Percentiles rank a stretch among this genome's conserved stretches.
phyloP scores from a whole-genome alignment of 2,113 vertebrate genomes.

The Tenrec ecaudatus region DNA sequence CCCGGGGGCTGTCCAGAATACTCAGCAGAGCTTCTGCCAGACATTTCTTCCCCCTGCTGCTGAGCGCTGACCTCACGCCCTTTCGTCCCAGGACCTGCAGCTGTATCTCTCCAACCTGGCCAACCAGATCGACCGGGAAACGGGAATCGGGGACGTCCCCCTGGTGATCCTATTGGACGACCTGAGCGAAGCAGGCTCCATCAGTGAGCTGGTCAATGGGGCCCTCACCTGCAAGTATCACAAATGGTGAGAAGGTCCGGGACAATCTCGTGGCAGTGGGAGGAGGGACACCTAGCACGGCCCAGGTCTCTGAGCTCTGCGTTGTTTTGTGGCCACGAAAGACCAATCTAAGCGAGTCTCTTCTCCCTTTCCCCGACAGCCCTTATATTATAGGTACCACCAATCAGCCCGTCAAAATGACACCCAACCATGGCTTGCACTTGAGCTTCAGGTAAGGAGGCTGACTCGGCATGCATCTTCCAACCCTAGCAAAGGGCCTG shows the following conservation, averaged over 20 bases:
- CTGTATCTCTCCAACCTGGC: constrained; percentile 96
- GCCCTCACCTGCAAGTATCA: constrained; percentile 99
- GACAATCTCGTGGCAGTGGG: fast-evolving
- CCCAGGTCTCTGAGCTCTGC: neutral
- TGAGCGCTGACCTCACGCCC: neutral
- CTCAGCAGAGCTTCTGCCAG: neutral
- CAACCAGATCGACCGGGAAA: constrained; percentile 96
- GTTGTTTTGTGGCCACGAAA: fast-evolving
- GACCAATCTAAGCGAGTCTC: neutral
- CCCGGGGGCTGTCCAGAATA: neutral
- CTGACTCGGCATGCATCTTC: fast-evolving
- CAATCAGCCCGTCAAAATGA: constrained; percentile 97
- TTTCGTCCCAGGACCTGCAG: constrained; percentile 92
- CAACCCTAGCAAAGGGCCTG: neutral
- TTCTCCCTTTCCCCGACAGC: constrained; percentile 80
- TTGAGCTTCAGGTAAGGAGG: constrained; percentile 94
- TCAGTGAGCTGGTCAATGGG: constrained; percentile 96
- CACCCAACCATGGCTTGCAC: constrained; percentile 95
- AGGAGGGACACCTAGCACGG: neutral
- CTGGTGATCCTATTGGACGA: constrained; percentile 96
- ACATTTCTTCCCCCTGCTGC: neutral
- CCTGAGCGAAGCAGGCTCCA: constrained; percentile 91
- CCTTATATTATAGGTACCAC: constrained; percentile 98
- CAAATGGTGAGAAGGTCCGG: constrained; percentile 91
- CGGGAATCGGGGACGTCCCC: constrained; percentile 90